phyloP scores from a whole-genome alignment of 64 coral and sea anemone genomes.

The Catalaphyllia jardinei region DNA sequence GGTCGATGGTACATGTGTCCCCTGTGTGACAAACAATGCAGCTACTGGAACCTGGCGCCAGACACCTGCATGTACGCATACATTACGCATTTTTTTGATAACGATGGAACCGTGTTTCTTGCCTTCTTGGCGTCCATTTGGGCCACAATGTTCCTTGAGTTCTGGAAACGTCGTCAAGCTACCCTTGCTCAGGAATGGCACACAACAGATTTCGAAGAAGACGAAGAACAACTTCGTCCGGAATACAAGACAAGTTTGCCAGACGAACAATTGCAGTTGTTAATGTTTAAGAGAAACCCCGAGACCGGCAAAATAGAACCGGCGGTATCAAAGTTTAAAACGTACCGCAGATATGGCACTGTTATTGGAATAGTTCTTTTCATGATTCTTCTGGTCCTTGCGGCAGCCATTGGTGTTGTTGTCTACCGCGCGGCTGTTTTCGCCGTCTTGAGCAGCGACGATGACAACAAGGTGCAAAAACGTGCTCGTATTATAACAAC shows the following conservation, averaged over 20 bases:
- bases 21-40: constrained; percentile 70
- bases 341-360: constrained; percentile 40
- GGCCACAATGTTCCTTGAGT: constrained; percentile 87
- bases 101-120: constrained; percentile 62
- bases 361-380: constrained; percentile 40
- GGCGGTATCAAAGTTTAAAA: constrained; percentile 28
- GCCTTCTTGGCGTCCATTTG: constrained; percentile 80
- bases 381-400: constrained; percentile 74
- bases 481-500: constrained; percentile 73
- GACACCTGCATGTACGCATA: constrained; percentile 66
- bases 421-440: constrained; percentile 79
- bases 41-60: constrained; percentile 67
- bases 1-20: constrained; percentile 77
- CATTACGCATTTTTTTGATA: constrained; percentile 78
- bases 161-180: constrained; percentile 85
- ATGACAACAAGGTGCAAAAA: constrained; percentile 33
- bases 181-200: constrained; percentile 73
- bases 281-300: neutral
- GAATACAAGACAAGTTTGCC: constrained; percentile 68
- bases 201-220: constrained; percentile 58
- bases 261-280: neutral
- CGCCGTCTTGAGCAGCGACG: constrained; percentile 52
- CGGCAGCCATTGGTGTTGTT: constrained; percentile 65
- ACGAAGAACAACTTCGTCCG: constrained; percentile 60
- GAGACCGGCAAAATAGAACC: constrained; percentile 63